These are phyloP conservation scores for Eupithecia dodoneata DNA, from an alignment of 2,888 invertebrate genomes.

Conservation along the genomic window DNA sequence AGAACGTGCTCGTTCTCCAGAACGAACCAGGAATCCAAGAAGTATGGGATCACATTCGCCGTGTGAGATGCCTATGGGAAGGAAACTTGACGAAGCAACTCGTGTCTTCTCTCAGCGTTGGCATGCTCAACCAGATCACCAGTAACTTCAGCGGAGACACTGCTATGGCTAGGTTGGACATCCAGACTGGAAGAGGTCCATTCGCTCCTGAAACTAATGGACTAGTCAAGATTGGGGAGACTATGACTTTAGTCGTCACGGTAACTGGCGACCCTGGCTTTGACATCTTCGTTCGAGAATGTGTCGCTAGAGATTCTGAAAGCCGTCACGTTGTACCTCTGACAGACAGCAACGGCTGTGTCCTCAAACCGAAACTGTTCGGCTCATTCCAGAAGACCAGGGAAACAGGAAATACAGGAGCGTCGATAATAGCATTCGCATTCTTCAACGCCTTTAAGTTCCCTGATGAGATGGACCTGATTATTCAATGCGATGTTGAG, in stretches of 20 bases:
- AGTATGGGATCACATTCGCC: constrained; percentile 91
- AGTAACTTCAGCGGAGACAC: constrained; percentile 94
- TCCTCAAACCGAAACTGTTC: constrained; percentile 91
- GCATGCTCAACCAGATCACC: constrained; percentile 91
- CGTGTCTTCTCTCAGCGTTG: constrained; percentile 89
- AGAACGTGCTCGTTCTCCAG: constrained; percentile 90
- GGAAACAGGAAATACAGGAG: constrained; percentile 89
- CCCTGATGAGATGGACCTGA: constrained; percentile 92
- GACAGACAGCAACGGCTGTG: constrained; percentile 90
- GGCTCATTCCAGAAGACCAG: constrained; percentile 92
- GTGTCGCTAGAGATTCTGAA: constrained; percentile 88
- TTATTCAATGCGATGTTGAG: constrained; percentile 92
- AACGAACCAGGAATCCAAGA: constrained; percentile 90
- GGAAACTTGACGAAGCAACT: constrained; percentile 90
- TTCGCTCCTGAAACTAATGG: constrained; percentile 90
- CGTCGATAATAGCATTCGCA: constrained; percentile 90
- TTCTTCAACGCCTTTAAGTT: constrained; percentile 93
- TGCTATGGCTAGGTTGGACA: constrained; percentile 90
- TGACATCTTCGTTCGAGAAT: constrained; percentile 90
- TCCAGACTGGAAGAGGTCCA: constrained; percentile 90
- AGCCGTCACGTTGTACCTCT: constrained; percentile 87
- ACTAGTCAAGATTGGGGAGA: constrained; percentile 91
- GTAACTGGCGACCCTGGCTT: constrained; percentile 92
- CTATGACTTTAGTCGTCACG: constrained; percentile 91
- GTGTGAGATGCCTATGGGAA: constrained; percentile 92